These are phyloP conservation scores for Clepsis dumicolana DNA, from an alignment of 2,888 invertebrate species.

Conservation along the genomic window DNA sequence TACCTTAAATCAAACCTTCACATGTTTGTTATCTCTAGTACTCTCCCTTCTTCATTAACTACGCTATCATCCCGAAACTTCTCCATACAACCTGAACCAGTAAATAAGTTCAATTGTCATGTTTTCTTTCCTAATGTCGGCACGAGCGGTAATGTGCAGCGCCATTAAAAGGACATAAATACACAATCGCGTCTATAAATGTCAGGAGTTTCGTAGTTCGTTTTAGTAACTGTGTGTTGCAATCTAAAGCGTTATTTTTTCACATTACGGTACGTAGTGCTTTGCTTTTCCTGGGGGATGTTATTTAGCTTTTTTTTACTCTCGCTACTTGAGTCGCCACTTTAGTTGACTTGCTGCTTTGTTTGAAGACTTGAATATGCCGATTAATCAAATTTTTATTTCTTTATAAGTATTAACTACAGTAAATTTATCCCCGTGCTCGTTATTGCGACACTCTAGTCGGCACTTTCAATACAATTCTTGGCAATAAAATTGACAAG, in stretches of 20 bases:
- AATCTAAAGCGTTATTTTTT: constrained; percentile 23
- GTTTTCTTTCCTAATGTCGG: constrained; percentile 70
- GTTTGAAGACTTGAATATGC: not conserved
- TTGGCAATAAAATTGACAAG: too few species aligned
- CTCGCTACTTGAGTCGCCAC: not conserved
- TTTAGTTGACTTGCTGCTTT: not conserved
- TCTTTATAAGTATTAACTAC: too few species aligned
- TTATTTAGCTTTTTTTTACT: not conserved
- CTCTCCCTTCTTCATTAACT: not conserved
- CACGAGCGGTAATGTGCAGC: constrained; percentile 72
- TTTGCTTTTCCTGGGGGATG: constrained; percentile 1
- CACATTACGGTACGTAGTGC: constrained; percentile 16
- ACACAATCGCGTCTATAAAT: constrained; percentile 79
- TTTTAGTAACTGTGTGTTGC: constrained; percentile 50
- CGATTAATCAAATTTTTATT: too few species aligned
- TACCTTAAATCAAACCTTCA: too few species aligned
- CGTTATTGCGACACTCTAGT: too few species aligned
- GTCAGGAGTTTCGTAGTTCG: constrained; percentile 57
- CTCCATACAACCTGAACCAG: constrained; percentile 42
- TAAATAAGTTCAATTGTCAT: constrained; percentile 76
- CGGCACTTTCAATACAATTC: too few species aligned
- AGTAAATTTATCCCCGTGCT: too few species aligned
- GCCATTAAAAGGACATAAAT: constrained; percentile 84
- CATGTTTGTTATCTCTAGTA: not conserved
- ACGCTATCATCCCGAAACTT: constrained; percentile 5